phyloP scores from a whole-genome alignment of 2,113 vertebrate species.

The Rattus rattus region DNA sequence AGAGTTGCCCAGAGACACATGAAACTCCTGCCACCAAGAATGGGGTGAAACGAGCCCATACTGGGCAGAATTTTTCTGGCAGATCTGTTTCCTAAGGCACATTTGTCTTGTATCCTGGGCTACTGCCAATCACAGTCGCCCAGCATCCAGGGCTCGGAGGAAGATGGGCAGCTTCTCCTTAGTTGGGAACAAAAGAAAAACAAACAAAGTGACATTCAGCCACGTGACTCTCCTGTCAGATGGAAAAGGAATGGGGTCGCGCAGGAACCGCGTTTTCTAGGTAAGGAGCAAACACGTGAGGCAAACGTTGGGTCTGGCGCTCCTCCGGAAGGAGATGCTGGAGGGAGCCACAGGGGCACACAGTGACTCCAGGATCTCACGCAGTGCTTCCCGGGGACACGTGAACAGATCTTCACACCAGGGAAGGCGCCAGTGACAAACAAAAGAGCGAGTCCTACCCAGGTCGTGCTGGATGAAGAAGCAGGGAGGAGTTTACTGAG shows the following conservation, averaged over 20 bases:
- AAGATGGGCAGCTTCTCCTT: constrained; percentile 74
- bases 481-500: background rate
- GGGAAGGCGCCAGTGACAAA: background rate
- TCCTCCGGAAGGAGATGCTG: background rate
- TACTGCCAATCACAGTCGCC: constrained; percentile 68
- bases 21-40: constrained; percentile 65
- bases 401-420: background rate
- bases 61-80: constrained; percentile 65
- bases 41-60: constrained; percentile 54
- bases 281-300: accelerated
- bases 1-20: constrained; percentile 60
- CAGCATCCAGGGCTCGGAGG: constrained; percentile 55
- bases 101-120: constrained; percentile 70
- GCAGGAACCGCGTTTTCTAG: background rate
- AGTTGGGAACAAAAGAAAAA: constrained; percentile 72
- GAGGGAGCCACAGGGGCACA: background rate
- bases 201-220: constrained; percentile 74
- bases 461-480: background rate
- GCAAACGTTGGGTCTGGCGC: background rate
- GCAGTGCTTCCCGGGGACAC: background rate
- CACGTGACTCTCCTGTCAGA: constrained; percentile 32
- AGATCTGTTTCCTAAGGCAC: constrained; percentile 66
- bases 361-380: no score
- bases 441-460: background rate
- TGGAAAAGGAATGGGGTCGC: background rate